Percentiles rank a stretch among this genome's conserved stretches.
These are phyloP conservation scores for Anarhynchus alexandrinus DNA, from an alignment of 2,113 vertebrate species.

Conservation along the genomic window DNA sequence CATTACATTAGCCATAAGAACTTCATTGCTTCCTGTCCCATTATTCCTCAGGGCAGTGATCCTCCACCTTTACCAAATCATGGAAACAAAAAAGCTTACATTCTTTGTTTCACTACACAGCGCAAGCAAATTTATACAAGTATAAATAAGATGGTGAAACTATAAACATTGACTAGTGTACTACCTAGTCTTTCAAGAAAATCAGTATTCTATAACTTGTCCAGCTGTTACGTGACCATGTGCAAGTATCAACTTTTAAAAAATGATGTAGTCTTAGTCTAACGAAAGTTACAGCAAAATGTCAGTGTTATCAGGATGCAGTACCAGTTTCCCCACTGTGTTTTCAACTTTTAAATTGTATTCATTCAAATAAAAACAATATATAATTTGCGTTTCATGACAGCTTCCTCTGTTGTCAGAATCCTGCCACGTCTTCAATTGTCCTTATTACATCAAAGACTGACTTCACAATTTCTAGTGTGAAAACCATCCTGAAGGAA, in stretches of 20 bases:
- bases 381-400: background rate
- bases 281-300: background rate
- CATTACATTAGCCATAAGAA: background rate
- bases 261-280: background rate
- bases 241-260: background rate
- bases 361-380: background rate
- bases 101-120: background rate
- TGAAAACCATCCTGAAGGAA: background rate
- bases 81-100: background rate
- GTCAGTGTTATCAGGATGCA: background rate
- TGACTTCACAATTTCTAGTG: background rate
- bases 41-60: background rate
- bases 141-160: background rate
- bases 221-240: background rate
- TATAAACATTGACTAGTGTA: background rate
- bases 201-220: background rate
- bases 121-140: background rate
- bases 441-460: background rate
- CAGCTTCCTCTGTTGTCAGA: background rate
- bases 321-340: background rate
- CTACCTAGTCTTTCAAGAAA: background rate
- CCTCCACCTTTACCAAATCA: background rate
- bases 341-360: background rate
- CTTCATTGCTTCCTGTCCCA: background rate
- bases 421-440: background rate